These are phyloP conservation scores for Carassius auratus DNA, from an alignment of 2,113 vertebrate genomes.

Conservation along the genomic window DNA sequence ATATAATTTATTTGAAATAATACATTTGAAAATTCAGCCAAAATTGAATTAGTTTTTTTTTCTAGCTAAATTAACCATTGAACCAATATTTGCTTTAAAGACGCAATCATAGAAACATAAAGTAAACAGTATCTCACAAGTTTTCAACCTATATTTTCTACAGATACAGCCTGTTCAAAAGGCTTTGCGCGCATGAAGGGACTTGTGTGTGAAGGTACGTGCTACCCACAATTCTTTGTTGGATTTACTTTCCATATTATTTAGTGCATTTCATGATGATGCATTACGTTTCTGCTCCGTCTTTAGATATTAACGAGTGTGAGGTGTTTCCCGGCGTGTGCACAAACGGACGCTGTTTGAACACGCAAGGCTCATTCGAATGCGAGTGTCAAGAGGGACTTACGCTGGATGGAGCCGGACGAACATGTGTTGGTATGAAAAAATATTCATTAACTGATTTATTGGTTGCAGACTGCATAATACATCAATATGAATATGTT, in stretches of 20 bases:
- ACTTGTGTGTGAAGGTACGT: slow-evolving; percentile 91
- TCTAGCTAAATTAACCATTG: not conserved
- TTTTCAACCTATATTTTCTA: slow-evolving; percentile 34
- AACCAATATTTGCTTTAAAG: not conserved
- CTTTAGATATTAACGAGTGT: slow-evolving; percentile 93
- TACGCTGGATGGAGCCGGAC: slow-evolving; percentile 88
- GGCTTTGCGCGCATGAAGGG: slow-evolving; percentile 95
- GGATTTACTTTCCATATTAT: not conserved
- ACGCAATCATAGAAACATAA: not conserved
- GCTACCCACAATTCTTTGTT: slow-evolving; percentile 7
- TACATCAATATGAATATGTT: not conserved
- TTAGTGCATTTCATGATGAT: not conserved
- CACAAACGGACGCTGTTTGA: slow-evolving; percentile 90
- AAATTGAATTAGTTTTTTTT: not conserved
- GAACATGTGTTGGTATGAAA: slow-evolving; percentile 90
- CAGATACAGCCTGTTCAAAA: slow-evolving; percentile 90
- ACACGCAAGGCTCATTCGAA: slow-evolving; percentile 92
- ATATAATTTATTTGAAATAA: too few species aligned
- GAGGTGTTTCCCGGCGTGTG: slow-evolving; percentile 96
- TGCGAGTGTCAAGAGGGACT: slow-evolving; percentile 92
- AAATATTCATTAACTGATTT: not conserved
- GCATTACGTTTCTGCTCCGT: not conserved
- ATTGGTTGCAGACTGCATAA: not conserved
- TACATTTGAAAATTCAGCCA: too few species aligned
- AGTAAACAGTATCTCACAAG: not conserved